Evolutionary conservation across 2,888 invertebrate genomes (phyloP).

Genomic region (Magallana nippona): DNA sequence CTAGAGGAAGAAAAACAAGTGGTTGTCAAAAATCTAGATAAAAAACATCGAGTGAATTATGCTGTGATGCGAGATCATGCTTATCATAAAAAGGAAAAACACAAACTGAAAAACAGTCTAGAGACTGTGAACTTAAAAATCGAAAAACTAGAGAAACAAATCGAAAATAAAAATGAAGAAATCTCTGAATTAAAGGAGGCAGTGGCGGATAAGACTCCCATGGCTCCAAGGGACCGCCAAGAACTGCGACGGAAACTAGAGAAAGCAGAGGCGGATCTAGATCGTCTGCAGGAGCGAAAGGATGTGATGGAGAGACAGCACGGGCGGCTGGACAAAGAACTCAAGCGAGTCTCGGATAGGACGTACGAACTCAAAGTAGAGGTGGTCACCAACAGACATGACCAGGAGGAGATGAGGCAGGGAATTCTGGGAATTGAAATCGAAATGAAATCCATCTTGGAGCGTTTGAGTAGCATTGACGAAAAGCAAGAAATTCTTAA

Average conservation of each 20-base stretch:
- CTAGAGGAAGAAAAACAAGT: slow-evolving; percentile 54
- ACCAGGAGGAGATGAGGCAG: slow-evolving; percentile 62
- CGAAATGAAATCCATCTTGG: slow-evolving; percentile 63
- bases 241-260: slow-evolving; percentile 56
- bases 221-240: slow-evolving; percentile 61
- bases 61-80: slow-evolving; percentile 58
- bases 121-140: slow-evolving; percentile 65
- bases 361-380: slow-evolving; percentile 71
- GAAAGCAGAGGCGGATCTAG: slow-evolving; percentile 56
- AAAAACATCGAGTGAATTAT: slow-evolving; percentile 55
- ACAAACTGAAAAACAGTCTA: slow-evolving; percentile 62
- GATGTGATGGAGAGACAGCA: slow-evolving; percentile 59
- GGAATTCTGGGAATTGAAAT: slow-evolving; percentile 61
- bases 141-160: slow-evolving; percentile 58
- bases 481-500: slow-evolving; percentile 65
- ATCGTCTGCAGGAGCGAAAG: slow-evolving; percentile 61
- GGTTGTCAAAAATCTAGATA: slow-evolving; percentile 58
- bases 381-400: slow-evolving; percentile 62
- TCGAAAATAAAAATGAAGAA: slow-evolving; percentile 58
- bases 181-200: slow-evolving; percentile 63
- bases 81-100: slow-evolving; percentile 61
- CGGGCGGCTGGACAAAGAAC: slow-evolving; percentile 58
- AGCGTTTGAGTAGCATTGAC: slow-evolving; percentile 63
- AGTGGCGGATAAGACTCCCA: slow-evolving; percentile 54
- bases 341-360: slow-evolving; percentile 62